Conservation (phyloP, 2,797 vertebrate species). For the Centropyge bicolor region DNA sequence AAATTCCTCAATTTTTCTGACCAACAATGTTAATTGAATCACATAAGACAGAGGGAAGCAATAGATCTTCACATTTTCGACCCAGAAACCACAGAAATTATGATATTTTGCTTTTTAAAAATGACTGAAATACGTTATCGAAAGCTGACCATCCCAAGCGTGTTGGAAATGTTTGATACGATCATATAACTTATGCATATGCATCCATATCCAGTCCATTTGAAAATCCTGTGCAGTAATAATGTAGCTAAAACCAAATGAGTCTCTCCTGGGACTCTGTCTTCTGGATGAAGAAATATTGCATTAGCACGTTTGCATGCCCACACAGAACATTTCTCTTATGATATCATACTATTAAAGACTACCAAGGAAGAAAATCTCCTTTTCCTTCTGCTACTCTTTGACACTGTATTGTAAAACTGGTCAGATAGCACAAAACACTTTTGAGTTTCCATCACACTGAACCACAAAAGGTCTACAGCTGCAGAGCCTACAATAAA, state of each 20-base stretch:
- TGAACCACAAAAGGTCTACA: background rate
- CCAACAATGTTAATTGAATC: background rate
- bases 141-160: background rate
- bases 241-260: background rate
- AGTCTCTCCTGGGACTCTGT: background rate
- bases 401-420: background rate
- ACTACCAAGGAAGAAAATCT: background rate
- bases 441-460: background rate
- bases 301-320: background rate
- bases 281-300: constrained; percentile 1
- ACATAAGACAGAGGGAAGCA: background rate
- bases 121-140: background rate
- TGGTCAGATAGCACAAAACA: background rate
- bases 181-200: background rate
- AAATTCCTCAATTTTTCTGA: background rate
- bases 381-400: background rate
- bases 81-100: background rate
- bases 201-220: background rate
- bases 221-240: background rate
- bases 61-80: background rate
- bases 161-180: background rate
- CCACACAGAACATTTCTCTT: background rate
- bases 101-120: too few species aligned
- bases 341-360: background rate
- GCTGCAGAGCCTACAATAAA: background rate